Conservation (phyloP, 2,113 vertebrate species). For the Meles meles region DNA sequence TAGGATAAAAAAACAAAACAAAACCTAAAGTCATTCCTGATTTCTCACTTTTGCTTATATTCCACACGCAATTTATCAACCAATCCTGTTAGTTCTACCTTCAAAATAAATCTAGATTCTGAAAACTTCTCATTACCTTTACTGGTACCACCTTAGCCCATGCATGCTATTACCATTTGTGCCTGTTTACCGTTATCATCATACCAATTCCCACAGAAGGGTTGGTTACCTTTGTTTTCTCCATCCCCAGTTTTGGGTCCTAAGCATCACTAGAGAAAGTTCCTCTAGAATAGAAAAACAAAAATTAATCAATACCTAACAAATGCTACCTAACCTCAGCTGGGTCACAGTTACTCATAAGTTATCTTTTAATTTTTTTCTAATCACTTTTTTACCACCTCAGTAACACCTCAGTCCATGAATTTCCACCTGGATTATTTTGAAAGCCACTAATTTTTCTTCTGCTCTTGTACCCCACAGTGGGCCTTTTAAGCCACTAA, state of each 20-base stretch:
- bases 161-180: not conserved
- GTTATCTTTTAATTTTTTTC: not conserved
- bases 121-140: not conserved
- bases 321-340: not conserved
- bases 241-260: not conserved
- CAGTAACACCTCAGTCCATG: not conserved
- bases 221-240: not conserved
- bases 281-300: not conserved
- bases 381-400: not conserved
- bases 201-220: not conserved
- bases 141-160: not conserved
- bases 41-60: constrained; percentile 19
- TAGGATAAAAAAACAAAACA: not conserved
- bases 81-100: not conserved
- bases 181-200: not conserved
- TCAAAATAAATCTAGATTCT: not conserved
- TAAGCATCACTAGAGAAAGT: not conserved
- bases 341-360: not conserved
- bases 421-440: not conserved
- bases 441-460: not conserved
- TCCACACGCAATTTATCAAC: not conserved
- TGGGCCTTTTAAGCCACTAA: not conserved
- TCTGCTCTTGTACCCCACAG: not conserved
- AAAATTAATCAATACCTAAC: not conserved
- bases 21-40: not conserved